These are phyloP conservation scores for Donacobius atricapilla DNA, from an alignment of 2,113 vertebrate species.

Conservation along the genomic window DNA sequence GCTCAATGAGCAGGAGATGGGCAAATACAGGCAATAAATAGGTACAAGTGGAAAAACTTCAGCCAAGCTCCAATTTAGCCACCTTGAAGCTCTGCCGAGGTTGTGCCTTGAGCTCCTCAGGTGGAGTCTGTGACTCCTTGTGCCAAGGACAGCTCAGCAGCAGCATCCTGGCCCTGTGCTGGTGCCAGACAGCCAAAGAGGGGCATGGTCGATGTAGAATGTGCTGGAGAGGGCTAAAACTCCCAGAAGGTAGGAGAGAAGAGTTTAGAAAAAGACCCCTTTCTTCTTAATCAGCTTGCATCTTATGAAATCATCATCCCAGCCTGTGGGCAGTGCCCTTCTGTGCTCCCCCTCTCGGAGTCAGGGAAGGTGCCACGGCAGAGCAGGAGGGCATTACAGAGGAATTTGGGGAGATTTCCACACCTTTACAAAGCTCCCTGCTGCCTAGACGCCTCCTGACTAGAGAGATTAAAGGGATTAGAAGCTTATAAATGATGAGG, in stretches of 20 bases:
- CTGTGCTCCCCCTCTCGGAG: background rate
- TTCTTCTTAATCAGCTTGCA: background rate
- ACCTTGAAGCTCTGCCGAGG: background rate
- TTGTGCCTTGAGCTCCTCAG: background rate
- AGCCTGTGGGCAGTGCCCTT: background rate
- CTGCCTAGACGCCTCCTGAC: background rate
- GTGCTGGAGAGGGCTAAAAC: background rate
- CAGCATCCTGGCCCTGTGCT: background rate
- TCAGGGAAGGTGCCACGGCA: rapidly evolving
- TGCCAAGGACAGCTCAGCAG: background rate
- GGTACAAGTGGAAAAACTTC: background rate
- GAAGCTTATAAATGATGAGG: slow-evolving; percentile 16
- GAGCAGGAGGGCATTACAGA: background rate
- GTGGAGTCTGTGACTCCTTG: background rate
- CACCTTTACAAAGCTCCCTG: slow-evolving; percentile 34
- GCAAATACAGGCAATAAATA: background rate
- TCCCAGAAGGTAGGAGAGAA: background rate
- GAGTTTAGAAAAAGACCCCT: background rate
- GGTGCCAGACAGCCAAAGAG: background rate
- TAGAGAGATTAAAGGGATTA: slow-evolving; percentile 58
- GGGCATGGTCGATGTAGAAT: rapidly evolving
- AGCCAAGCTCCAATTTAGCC: background rate
- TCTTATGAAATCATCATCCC: background rate
- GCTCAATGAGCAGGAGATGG: background rate
- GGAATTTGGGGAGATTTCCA: slow-evolving; percentile 15